Evolutionary conservation across 2,113 vertebrate species (phyloP).

Genomic region (Eulemur rufifrons): DNA sequence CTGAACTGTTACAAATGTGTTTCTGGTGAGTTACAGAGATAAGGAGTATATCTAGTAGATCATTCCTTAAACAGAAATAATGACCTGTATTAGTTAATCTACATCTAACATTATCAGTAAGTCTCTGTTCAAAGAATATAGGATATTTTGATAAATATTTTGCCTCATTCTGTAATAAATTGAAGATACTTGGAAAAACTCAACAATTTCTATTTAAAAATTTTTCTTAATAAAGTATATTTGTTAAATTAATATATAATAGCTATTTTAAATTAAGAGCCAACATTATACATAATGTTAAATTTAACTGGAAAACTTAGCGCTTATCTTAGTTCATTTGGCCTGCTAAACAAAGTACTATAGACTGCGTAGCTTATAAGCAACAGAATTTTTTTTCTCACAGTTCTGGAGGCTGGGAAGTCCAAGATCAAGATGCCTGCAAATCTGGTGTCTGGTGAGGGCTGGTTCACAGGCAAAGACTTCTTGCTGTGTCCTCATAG

Average conservation of each 20-base stretch:
- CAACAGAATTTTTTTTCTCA: neutral
- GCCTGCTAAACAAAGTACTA: neutral
- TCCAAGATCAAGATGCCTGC: too few species aligned
- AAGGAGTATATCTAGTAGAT: neutral
- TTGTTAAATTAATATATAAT: neutral
- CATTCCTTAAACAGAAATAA: neutral
- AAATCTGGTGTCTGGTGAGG: neutral
- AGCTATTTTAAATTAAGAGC: neutral
- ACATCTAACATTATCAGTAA: neutral
- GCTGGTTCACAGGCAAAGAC: neutral
- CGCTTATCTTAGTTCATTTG: neutral
- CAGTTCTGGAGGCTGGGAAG: neutral
- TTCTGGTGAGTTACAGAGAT: neutral
- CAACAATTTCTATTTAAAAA: neutral
- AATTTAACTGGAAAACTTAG: neutral
- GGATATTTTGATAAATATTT: neutral
- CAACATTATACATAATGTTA: neutral
- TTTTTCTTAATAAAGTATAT: neutral
- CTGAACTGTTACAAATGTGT: neutral
- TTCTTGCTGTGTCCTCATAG: neutral
- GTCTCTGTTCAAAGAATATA: neutral
- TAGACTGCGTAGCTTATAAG: neutral
- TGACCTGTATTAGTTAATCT: neutral
- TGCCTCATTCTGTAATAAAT: neutral
- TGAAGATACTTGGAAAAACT: neutral